A percentile compares a stretch with the other conserved stretches of the same genome.
Evolutionary conservation across 2,888 invertebrate genomes (phyloP).

Genomic region (Aproaerema taeniolella): DNA sequence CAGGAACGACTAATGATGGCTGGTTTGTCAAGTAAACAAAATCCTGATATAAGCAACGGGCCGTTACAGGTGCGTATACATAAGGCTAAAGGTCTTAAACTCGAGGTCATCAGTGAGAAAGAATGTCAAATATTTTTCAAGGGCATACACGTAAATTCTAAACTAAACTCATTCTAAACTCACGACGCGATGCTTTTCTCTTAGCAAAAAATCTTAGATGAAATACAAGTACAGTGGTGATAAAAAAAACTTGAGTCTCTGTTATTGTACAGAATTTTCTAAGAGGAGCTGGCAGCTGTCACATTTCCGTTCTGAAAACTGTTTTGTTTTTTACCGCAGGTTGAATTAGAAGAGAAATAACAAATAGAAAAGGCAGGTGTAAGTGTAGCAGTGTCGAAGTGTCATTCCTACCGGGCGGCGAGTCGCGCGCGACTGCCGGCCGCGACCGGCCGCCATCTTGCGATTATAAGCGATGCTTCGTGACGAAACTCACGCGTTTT

Average conservation of each 20-base stretch:
- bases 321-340: too few relatives aligned
- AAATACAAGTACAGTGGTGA: too few relatives aligned
- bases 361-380: constrained; percentile 42
- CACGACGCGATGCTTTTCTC: not conserved
- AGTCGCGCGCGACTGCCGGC: constrained; percentile 12
- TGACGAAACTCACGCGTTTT: not conserved
- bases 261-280: too few relatives aligned
- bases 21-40: constrained; percentile 57
- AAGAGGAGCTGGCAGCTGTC: too few relatives aligned
- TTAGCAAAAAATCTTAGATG: not conserved
- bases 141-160: too few relatives aligned
- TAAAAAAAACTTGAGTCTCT: not conserved
- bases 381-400: constrained; percentile 40
- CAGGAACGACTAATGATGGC: constrained; percentile 71
- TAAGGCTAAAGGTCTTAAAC: too few relatives aligned
- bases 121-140: too few relatives aligned
- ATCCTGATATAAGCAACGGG: constrained; percentile 55
- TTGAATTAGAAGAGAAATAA: constrained; percentile 77
- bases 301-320: too few relatives aligned
- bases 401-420: constrained; percentile 38
- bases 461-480: constrained; percentile 7
- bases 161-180: too few relatives aligned
- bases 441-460: too few relatives aligned
- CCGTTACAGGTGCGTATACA: constrained; percentile 60
- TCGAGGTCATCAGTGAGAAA: too few relatives aligned